phyloP scores from a whole-genome alignment of 1,140 invertebrate species.

The Chlorops oryzae region DNA sequence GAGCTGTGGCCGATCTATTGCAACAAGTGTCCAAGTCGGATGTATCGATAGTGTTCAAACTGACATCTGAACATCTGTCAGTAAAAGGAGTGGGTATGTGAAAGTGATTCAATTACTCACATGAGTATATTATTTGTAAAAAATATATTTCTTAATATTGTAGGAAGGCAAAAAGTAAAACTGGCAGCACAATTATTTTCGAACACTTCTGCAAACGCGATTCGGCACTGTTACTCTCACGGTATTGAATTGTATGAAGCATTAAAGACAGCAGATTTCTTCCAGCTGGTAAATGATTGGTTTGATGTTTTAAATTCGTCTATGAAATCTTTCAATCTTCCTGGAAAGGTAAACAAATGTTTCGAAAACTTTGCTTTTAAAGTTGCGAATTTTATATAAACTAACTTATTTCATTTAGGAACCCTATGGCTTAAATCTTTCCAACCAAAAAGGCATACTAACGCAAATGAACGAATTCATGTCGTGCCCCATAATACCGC shows the following conservation, averaged over 20 bases:
- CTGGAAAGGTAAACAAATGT: too few species aligned
- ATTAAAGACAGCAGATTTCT: not conserved
- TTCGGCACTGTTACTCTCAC: not conserved
- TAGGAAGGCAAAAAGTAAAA: conserved; percentile 6
- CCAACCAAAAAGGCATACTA: too few species aligned
- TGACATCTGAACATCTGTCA: not conserved
- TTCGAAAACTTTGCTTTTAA: too few species aligned
- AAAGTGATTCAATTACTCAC: too few species aligned
- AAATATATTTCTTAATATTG: not conserved
- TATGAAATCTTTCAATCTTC: too few species aligned
- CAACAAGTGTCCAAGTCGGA: not conserved
- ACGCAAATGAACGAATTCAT: conserved; percentile 3
- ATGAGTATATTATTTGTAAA: not conserved
- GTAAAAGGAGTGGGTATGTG: conserved; percentile 7
- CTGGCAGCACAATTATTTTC: conserved; percentile 6
- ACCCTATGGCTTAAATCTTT: too few species aligned
- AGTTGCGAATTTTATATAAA: too few species aligned
- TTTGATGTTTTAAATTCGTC: conserved; percentile 9
- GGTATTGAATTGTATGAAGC: not conserved
- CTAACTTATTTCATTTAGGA: too few species aligned
- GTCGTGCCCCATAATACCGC: not conserved
- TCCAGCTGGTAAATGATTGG: conserved; percentile 1
- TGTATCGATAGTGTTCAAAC: conserved; percentile 2
- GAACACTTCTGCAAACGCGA: not conserved
- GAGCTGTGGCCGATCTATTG: not conserved